Base-by-base conservation (phyloP, 2,113 vertebrate genomes). In the Nesogale talazaci region DNA sequence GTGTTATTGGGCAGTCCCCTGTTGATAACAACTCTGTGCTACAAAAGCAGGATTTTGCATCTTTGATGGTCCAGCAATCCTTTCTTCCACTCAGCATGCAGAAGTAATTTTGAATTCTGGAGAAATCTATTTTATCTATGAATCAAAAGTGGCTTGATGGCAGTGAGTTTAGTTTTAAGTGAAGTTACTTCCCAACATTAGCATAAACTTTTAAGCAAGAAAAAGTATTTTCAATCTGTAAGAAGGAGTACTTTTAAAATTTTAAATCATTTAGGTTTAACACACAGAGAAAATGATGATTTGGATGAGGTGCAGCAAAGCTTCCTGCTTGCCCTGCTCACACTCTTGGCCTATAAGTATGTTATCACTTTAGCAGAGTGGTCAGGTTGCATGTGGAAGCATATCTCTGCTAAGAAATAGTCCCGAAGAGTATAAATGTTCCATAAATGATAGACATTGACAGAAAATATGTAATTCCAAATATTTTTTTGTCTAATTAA, bases 111-210 rank as follows among this genome's bases (percentile, higher is more conserved):
- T 40, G 23, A 75, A 46, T 61, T 46, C 76, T 67, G n/a, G n/a
- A 52, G 78, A 92, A 67, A 34, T 57, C 59, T 70, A 20, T 57
- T 78, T 93, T 36, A 69, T 65, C 20, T 11, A 10, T 8, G 46
- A 52, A 12, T 52, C 46, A 52, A 12, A 52, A 52, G 46, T 52
- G 46, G 14, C 46, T 52, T 52, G 46, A 52, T 52, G 9, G 46
- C 46, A 52, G 46, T 9, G 46, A 52, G 10, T 52, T 52, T 52
- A 12, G 5, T 6, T 46, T 52, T 89, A 20, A 65, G 78, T 63
- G 38, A 83, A 67, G 42, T 83, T 65, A 63, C 38, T 91, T 85
- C 90, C 61, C 61, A 85, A 42, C 19, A 59, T 83, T 5, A 67
- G 69, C 36, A 78, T 34, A 36, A 72, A 20, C 70, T 36, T 72